Base-by-base conservation (phyloP, 2,888 invertebrate species). In the Watsonalla binaria region DNA sequence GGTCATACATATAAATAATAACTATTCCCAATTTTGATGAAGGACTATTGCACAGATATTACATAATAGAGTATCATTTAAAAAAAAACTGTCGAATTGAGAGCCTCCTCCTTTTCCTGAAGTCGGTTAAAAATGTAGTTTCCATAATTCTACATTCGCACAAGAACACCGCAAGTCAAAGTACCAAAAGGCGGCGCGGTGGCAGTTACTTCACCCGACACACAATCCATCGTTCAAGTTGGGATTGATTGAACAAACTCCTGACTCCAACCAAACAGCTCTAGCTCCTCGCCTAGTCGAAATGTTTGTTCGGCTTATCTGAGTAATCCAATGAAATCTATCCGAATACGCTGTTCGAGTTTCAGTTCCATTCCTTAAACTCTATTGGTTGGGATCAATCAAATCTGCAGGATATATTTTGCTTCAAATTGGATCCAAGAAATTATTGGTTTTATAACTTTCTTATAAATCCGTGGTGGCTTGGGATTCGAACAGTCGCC, bases 171-270 rank as follows among this genome's bases (percentile, higher is more conserved):
- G 42, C 11, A 42, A 11, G 42, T 42, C 55, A 60, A 64, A 54
- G 59, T 56, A 53, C 59, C 54, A 64, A 61, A 61, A 56, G 63
- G 69, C 51, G 56, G 55, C 56, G 66, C 52, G 63, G 69, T 51
- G 56, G 55, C 56, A 69, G 53, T 57, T 57, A 58, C 35, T 58
- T 53, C 54, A 59, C 59, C 57, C 47, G 55, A 65, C 71, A 68
- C 66, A 68, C 68, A 72, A 75, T 70, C 72, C 62, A 68, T 73
- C 65, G 64, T 59, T 59, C 71, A 70, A 76, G 70, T 72, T 66
- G 60, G 74, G 68, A 78, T 76, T 79, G 79, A 79, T 80, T 75
- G 71, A 68, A 72, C 74, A 74, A 79, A 78, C 75, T 77, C 66
- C 65, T 67, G 68, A 66, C 68, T 66, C 60, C 67, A 64, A 68